Percentiles rank a stretch among this genome's conserved stretches.
Conservation (phyloP, 2,888 invertebrate genomes). For the Silvanus unidentatus region DNA sequence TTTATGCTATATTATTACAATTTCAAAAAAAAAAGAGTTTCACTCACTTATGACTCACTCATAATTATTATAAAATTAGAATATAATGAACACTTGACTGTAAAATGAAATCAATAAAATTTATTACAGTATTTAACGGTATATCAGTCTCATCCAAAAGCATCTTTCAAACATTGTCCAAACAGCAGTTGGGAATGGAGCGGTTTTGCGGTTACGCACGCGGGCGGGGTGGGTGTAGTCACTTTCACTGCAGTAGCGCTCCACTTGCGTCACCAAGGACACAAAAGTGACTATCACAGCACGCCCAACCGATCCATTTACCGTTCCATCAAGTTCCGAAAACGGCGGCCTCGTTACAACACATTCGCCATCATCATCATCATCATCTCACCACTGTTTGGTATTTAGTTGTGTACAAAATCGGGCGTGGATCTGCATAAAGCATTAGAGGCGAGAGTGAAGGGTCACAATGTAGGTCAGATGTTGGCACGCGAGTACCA, state of each 20-base stretch:
- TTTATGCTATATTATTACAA: slow-evolving; percentile 20
- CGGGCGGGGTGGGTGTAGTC: slow-evolving; percentile 38
- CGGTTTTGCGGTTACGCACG: slow-evolving; percentile 24
- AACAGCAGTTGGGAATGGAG: no score
- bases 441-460: slow-evolving; percentile 30
- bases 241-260: slow-evolving; percentile 34
- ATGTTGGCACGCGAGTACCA: slow-evolving; percentile 42
- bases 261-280: slow-evolving; percentile 35
- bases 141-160: background rate
- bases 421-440: slow-evolving; percentile 23
- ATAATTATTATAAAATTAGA: slow-evolving; percentile 21
- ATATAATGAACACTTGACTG: slow-evolving; percentile 27
- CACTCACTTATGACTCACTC: slow-evolving; percentile 27
- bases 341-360: no score
- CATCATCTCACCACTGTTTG: background rate
- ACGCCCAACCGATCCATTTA: slow-evolving; percentile 22
- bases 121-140: slow-evolving; percentile 23
- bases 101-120: slow-evolving; percentile 32
- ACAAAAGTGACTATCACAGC: slow-evolving; percentile 20
- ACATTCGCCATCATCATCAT: no score
- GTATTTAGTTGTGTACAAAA: slow-evolving; percentile 14
- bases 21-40: slow-evolving; percentile 16
- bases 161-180: no score
- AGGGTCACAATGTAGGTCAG: slow-evolving; percentile 43
- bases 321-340: slow-evolving; percentile 21